These are phyloP conservation scores for Cerceris ruficornis DNA, from an alignment of 2,888 invertebrate species.

Conservation along the genomic window DNA sequence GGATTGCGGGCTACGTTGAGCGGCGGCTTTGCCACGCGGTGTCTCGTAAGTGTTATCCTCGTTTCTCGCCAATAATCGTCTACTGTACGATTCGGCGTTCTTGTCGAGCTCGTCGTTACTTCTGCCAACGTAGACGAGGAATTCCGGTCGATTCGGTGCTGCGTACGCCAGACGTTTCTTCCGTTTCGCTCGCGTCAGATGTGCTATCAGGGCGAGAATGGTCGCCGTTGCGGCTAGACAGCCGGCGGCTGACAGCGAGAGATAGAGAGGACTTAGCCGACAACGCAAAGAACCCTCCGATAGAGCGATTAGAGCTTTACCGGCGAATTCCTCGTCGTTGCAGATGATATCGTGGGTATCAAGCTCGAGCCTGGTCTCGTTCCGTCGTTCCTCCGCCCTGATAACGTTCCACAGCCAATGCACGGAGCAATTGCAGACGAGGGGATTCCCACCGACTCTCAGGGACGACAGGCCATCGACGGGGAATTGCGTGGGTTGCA, in stretches of 20 bases:
- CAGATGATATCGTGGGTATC: conserved; percentile 78
- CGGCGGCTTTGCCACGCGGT: conserved; percentile 57
- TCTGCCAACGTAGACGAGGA: conserved; percentile 79
- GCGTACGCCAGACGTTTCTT: conserved; percentile 76
- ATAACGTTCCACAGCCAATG: conserved; percentile 92
- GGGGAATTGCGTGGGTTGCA: conserved; percentile 92
- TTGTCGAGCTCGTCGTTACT: conserved; percentile 74
- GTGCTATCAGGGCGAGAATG: conserved; percentile 78
- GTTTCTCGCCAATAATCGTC: conserved; percentile 73
- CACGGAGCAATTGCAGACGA: conserved; percentile 93
- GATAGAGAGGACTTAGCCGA: conserved; percentile 76
- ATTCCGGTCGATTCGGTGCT: conserved; percentile 77
- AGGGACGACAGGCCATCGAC: conserved; percentile 90
- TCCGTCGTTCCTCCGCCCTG: conserved; percentile 78
- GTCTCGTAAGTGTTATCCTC: conserved; percentile 78
- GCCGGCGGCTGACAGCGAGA: conserved; percentile 78
- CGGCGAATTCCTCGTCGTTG: conserved; percentile 78
- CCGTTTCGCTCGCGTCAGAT: conserved; percentile 74
- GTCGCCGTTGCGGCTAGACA: conserved; percentile 77
- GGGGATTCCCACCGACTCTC: conserved; percentile 91
- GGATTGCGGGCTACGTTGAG: conserved; percentile 53
- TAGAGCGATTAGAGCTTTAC: conserved; percentile 76
- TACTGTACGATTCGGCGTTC: conserved; percentile 76
- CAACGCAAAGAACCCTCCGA: conserved; percentile 77
- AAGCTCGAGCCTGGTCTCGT: conserved; percentile 78